Base-by-base conservation (phyloP, 2,888 invertebrate genomes). In the Malthinus flaveolus region DNA sequence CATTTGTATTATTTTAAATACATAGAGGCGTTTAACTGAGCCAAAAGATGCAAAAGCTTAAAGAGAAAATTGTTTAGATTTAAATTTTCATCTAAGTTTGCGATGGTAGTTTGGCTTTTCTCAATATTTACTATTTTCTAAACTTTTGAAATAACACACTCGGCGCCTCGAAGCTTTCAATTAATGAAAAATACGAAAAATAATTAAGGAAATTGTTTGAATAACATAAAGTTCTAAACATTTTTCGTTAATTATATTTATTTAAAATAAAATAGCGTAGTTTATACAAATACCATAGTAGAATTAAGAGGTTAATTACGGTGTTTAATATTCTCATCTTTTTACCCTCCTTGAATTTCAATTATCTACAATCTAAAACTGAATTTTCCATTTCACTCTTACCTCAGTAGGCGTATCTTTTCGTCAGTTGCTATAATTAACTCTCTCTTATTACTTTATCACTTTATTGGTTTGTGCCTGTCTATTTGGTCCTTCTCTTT, bases 391-490 rank as follows among this genome's bases (percentile, higher is more conserved):
- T 56, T 39, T 52, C 45, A 39, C 45, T 58, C 61, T 48, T 53
- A 56, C 59, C 53, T 36, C 49, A 52, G 61, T 51, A 45, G 31
- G 45, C 11, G 32, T 45, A 37, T 42, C 35, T 45, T 35, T 36
- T 54, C 64, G 59, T 58, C 62, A 66, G 67, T 66, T 62, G 70
- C 66, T 71, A 75, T 76, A 77, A 77, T 77, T 77, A 77, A 77
- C 75, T 76, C 73, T 75, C 75, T 75, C 75, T 74, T 61, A 61
- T 61, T 61, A 59, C 62, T 62, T 62, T 76, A 77, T 76, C 76
- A 77, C 77, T 76, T 76, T 78, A 76, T 77, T 77, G 76, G 76
- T 76, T 76, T 77, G 76, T 74, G 76, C 74, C 73, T 74, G 75
- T 75, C 75, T 75, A 72, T 75, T 74, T 74, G 73, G 74, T 73